Percentiles rank a stretch among this genome's conserved stretches.
These are phyloP conservation scores for Agapornis roseicollis DNA, from an alignment of 2,113 vertebrate species.

Conservation along the genomic window DNA sequence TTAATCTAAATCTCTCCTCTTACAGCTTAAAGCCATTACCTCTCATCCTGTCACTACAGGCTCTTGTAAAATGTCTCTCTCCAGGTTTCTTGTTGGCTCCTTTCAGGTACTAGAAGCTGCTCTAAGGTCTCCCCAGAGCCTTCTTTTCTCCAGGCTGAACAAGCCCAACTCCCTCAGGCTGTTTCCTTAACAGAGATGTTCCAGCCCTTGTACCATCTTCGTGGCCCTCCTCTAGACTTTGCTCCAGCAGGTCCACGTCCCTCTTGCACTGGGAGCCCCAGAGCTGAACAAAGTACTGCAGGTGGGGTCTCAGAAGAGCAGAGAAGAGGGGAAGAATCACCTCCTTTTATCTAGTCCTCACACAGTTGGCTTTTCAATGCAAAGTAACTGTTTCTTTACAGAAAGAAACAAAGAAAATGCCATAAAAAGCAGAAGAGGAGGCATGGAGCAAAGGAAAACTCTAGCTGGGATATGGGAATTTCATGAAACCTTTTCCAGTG, in stretches of 20 bases:
- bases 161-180: neutral
- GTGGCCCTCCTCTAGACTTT: neutral
- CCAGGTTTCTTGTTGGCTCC: neutral
- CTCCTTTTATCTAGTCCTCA: neutral
- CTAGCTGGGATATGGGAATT: neutral
- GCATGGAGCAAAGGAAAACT: neutral
- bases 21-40: neutral
- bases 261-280: neutral
- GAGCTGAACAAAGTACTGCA: neutral
- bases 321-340: neutral
- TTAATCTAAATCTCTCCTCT: neutral
- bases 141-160: neutral
- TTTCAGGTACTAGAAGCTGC: neutral
- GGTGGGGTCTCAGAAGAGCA: neutral
- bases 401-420: neutral
- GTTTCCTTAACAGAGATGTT: neutral
- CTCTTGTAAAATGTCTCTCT: neutral
- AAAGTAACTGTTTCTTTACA: neutral
- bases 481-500: neutral
- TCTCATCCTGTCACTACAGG: neutral
- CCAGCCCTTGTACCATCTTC: neutral
- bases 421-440: neutral
- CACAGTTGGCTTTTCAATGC: neutral
- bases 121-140: neutral
- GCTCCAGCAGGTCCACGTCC: neutral